Evolutionary conservation across 2,113 vertebrate genomes (phyloP), one percentile per base, ranked within the genome.

Genomic region (Pygoscelis adeliae): DNA sequence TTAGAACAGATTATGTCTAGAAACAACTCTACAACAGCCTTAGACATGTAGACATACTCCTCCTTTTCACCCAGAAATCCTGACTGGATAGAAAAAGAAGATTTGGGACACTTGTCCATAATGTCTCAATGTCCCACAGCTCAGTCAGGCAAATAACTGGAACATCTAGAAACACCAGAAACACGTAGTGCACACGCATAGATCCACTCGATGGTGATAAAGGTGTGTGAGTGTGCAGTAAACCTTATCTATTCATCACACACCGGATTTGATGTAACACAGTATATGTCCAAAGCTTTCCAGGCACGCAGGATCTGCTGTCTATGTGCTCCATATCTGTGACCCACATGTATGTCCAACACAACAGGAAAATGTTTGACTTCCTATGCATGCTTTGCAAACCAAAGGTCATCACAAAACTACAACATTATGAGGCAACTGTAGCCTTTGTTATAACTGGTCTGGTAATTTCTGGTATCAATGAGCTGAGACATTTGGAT

Each of bases 401-500:
- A 70, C 18, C 25, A 22, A 50, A 73, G 26, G 17, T 47, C 52
- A 56, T 32, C 66, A 89, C 56, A 49, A 55, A 83, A 29, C 11
- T 9, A 14, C 4, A 2, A 16, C 19, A 13, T 16, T 23, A 22
- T 0, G 0, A 73, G 46, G 74, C 26, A 36, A 36, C 46, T 2
- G 29, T 34, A 73, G 93, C 71, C 69, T 50, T 25, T 38, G 46
- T 17, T 79, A 21, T 9, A 56, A 7, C 55, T 67, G 59, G 42
- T 62, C 36, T 38, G 56, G 7, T 3, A 32, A 18, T 0, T 2
- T 30, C 29, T 23, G 84, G 4, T 13, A 42, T 30, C 34, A 93
- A 69, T n/a, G 63, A 92, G 88, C 61, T 13, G 36, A 40, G 74
- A 70, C n/a, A 22, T 18, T 77, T 52, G 82, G 86, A 49, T 38